Base-by-base conservation (phyloP, 2,113 vertebrate genomes). In the Neoarius graeffei region DNA sequence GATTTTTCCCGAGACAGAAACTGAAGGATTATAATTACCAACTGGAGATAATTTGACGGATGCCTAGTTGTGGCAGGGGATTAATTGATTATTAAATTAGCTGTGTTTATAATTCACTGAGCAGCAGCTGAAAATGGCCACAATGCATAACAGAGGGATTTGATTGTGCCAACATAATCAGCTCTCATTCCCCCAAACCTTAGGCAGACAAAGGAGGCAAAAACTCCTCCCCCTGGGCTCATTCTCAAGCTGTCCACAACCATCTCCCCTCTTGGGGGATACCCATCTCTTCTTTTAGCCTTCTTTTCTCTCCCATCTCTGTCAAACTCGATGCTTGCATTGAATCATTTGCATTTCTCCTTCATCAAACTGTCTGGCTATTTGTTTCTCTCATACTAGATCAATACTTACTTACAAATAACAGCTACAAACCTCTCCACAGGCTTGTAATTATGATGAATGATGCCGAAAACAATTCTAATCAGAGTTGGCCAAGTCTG, bases 51-150 rank as follows among this genome's bases (percentile, higher is more conserved):
- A 91, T 92, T 90, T 93, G 89, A 89, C 88, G 89, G 93, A 92
- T 91, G 88, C 71, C 57, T n/a, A 56, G 86, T 69, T 79, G 86
- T 81, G 69, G 69, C 20, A 85, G 88, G 89, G 91, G 93, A 95
- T 94, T 92, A 95, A 94, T 93, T 91, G 88, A 93, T 94, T 94
- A 94, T 93, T 93, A 93, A 94, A 94, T 94, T 91, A 94, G 93
- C 93, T 88, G 87, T 89, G 90, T 88, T 86, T 84, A 95, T 95
- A 87, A 93, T 94, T 94, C 87, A 86, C 90, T 88, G 89, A 91
- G 91, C 92, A 93, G 92, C 92, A 90, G 91, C 91, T 92, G 89
- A 93, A 93, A 94, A 93, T 87, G 90, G 91, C 94, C 87, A 92
- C 87, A 89, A 90, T 86, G 90, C 91, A 93, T 92, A 94, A 93